These are phyloP conservation scores for Gobiocypris rarus DNA, from an alignment of 2,113 vertebrate genomes.

Conservation along the genomic window DNA sequence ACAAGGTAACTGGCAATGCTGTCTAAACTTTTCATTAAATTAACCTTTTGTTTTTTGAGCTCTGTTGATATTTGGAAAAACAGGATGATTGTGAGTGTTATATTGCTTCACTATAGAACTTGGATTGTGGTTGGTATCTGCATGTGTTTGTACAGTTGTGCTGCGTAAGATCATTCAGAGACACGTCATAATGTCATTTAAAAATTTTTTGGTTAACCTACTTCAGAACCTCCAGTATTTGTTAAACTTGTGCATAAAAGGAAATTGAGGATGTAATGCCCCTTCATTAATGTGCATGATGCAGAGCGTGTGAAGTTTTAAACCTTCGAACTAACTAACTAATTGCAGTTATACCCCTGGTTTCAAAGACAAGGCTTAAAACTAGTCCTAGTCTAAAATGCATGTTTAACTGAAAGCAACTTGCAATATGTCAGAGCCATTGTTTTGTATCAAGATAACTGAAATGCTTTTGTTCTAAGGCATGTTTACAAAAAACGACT, in stretches of 20 bases:
- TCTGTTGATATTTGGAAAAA: not conserved
- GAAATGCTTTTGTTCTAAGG: too few species aligned
- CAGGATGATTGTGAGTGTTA: not conserved
- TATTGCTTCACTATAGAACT: not conserved
- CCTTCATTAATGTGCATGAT: not conserved
- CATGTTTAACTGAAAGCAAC: too few species aligned
- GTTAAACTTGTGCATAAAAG: constrained; percentile 8
- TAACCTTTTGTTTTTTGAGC: not conserved
- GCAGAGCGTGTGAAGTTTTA: not conserved
- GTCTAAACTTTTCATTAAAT: not conserved
- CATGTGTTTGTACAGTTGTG: not conserved
- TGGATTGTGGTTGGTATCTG: not conserved
- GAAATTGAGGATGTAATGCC: not conserved
- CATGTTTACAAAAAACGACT: too few species aligned
- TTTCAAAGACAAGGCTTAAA: too few species aligned
- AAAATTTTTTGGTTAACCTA: not conserved
- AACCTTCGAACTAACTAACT: not conserved
- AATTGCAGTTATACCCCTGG: not conserved
- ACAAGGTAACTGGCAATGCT: not conserved
- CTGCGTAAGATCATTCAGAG: not conserved
- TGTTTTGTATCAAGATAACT: too few species aligned
- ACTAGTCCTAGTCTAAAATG: too few species aligned
- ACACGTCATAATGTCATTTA: not conserved
- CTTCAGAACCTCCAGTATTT: not conserved
- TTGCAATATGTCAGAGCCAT: too few species aligned